Evolutionary conservation across 1,140 invertebrate genomes (phyloP), one percentile per base, ranked within the genome.

Genomic region (Leptinotarsa undecemlineata): DNA sequence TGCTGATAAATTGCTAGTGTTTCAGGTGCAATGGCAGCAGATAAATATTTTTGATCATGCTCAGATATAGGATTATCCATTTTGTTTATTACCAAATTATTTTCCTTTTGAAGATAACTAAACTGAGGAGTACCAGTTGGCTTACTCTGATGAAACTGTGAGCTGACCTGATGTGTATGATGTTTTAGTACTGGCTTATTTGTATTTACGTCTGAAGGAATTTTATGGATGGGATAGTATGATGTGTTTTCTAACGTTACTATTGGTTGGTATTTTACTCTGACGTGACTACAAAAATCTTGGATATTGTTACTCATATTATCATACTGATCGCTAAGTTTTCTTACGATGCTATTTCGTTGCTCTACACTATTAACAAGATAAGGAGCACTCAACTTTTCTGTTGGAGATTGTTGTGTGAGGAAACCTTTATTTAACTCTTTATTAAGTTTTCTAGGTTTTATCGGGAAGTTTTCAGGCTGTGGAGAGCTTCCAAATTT

Each of bases 401-500:
- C 76, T 17, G 66, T 33, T 14, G 51, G 60, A 74, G 69, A 60
- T 47, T 76, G 71, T 47, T 76, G 73, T 33, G 78, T 67, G 57
- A 67, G 74, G 14, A 74, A 74, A 14, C 48, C 64, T 47, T 76
- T 77, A 48, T 76, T 81, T 14, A 72, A 68, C 42, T 84, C 82
- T 74, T 79, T 83, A 67, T 79, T 83, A 11, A 79, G 42, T 75
- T 77, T 81, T 33, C 79, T 73, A 17, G 79, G 78, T 74, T 77
- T 78, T 2, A 80, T 48, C 3, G 60, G 60, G 17, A 66, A 73
- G 33, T 72, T 60, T 73, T 78, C 72, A 82, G 82, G 68, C 81
- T 78, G 73, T 17, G 76, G 48, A 23, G 77, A 57, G 66, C 81
- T 84, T 75, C 89, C 87, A 81, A 88, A 88, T 81, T 86, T 88